A percentile compares a stretch with the other conserved stretches of the same genome.
Evolutionary conservation across 2,113 vertebrate species (phyloP).

Genomic region (Sialia sialis): DNA sequence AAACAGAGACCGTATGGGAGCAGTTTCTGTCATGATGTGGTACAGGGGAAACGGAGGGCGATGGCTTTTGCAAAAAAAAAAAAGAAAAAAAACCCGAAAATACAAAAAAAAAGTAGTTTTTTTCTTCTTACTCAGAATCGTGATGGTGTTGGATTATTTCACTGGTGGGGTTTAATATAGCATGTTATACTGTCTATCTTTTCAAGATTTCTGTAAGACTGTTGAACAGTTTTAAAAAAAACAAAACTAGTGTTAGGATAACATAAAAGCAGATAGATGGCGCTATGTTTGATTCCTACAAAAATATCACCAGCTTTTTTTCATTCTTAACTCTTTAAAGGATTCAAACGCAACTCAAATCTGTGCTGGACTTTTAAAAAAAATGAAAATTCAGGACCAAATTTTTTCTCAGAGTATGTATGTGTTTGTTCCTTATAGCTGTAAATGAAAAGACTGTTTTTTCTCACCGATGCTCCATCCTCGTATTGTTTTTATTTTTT

Average conservation of each 20-base stretch:
- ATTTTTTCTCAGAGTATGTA: constrained; percentile 87
- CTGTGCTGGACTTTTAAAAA: constrained; percentile 94
- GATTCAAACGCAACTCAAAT: constrained; percentile 98
- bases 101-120: constrained; percentile 59
- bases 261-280: constrained; percentile 93
- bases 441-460: constrained; percentile 84
- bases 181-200: constrained; percentile 96
- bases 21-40: constrained; percentile 82
- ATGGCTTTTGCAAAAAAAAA: constrained; percentile 61
- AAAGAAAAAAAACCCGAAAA: constrained; percentile 36
- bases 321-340: constrained; percentile 93
- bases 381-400: constrained; percentile 95
- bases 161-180: constrained; percentile 91
- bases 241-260: constrained; percentile 87
- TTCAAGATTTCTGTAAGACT: constrained; percentile 94
- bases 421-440: constrained; percentile 83
- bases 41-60: constrained; percentile 72
- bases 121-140: constrained; percentile 88
- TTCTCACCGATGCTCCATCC: constrained; percentile 87
- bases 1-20: constrained; percentile 57
- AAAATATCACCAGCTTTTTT: constrained; percentile 97
- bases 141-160: constrained; percentile 87
- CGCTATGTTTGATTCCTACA: constrained; percentile 96
- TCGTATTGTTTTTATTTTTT: constrained; percentile 73
- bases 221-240: constrained; percentile 86